Evolutionary conservation across 2,113 vertebrate species (phyloP).

Genomic region (Leucopsar rothschildi): DNA sequence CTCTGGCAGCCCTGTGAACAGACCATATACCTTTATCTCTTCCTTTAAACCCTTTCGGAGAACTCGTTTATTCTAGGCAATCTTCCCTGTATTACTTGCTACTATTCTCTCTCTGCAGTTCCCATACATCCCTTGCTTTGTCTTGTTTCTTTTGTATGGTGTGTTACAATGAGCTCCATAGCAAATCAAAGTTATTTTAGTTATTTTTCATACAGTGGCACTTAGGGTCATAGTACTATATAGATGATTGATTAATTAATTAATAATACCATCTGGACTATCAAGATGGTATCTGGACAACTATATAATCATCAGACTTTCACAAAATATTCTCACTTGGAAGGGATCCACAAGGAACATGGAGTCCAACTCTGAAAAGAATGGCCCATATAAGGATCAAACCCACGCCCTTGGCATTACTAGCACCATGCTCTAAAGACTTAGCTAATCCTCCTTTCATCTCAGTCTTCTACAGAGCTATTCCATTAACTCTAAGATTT

Average conservation of each 20-base stretch:
- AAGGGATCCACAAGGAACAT: background rate
- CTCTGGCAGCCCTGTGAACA: background rate
- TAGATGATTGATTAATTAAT: slow-evolving; percentile 28
- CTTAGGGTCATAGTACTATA: background rate
- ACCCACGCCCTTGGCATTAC: background rate
- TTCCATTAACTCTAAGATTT: background rate
- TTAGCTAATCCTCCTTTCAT: background rate
- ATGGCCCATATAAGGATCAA: background rate
- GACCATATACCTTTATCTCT: slow-evolving; percentile 1
- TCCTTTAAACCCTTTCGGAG: background rate
- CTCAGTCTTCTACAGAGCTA: background rate
- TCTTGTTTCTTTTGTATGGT: background rate
- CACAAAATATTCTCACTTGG: background rate
- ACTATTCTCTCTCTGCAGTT: background rate
- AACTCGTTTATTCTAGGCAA: background rate
- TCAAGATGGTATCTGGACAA: background rate
- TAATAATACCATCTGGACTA: slow-evolving; percentile 20
- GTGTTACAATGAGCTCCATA: background rate
- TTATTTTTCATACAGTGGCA: background rate
- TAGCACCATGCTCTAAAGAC: background rate
- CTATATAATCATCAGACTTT: background rate
- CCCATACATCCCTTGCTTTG: background rate
- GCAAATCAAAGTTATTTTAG: background rate
- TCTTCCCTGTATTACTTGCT: background rate
- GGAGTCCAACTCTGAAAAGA: fast-evolving